Evolutionary conservation across 2,113 vertebrate species (phyloP), one percentile per base, ranked within the genome.

Genomic region (Onychorhynchus coronatus): DNA sequence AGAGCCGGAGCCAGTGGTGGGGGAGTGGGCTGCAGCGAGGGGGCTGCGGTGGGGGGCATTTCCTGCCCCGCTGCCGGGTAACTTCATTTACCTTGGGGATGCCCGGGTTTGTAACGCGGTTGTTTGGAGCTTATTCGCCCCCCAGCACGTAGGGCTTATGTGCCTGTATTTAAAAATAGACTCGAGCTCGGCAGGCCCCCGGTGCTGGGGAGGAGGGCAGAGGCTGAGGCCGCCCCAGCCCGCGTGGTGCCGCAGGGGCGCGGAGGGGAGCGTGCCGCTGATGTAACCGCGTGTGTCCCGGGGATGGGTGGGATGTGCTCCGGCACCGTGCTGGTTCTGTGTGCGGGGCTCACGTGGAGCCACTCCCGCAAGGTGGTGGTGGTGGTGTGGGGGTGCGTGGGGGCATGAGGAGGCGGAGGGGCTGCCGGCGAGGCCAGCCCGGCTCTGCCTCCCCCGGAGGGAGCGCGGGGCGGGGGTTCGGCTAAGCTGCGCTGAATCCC

Each of bases 161-260:
- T 67, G 82, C 61, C 56, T 47, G 55, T 39, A 83, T 76, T 90
- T 94, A 95, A 95, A 97, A 91, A 95, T 66, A 85, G 95, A 50
- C 12, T 3, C 2, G 12, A 58, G 27, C 85, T 78, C 2, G 5
- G 10, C 25, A 22, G 37, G 85, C n/a, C 46, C 71, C 52, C 8
- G 1, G 65, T 22, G 70, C 20, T 9, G 31, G 85, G n/a, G 42
- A 22, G 76, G 78, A 33, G 59, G 74, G 86, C 49, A 79, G 85
- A 30, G 87, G 71, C 80, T 35, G 76, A 1, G 35, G 35, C 70
- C 14, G 52, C 89, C 87, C 49, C 75, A 6, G 82, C 81, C 63
- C 24, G 68, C 31, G 22, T 2, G 59, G 23, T 90, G 92, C 95
- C 21, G 77, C 91, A 73, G 95, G 76, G 91, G 67, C 21, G 66